These are phyloP conservation scores for Anguilla anguilla DNA, from an alignment of 2,797 vertebrate genomes.

Conservation along the genomic window DNA sequence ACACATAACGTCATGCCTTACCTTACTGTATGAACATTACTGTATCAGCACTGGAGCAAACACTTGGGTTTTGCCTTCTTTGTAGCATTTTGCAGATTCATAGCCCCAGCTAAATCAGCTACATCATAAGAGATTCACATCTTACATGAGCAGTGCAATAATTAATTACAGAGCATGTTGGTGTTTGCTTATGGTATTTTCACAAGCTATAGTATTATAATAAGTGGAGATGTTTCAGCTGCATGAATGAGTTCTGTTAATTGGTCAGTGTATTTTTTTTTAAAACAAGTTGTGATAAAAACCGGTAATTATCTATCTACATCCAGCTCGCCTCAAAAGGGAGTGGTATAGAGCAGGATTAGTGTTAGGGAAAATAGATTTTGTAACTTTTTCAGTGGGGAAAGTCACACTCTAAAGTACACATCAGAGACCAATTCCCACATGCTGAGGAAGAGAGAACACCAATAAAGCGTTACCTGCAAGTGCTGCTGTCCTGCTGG, in stretches of 20 bases:
- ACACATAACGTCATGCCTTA: neutral
- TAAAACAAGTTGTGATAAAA: neutral
- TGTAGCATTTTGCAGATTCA: neutral
- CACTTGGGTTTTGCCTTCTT: neutral
- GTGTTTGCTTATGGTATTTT: neutral
- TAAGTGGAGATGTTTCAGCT: neutral
- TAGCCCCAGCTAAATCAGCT: neutral
- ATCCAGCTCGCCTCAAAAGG: neutral
- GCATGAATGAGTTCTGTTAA: neutral
- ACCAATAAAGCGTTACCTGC: neutral
- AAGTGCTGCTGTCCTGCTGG: neutral
- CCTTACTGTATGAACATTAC: neutral
- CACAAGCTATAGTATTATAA: neutral
- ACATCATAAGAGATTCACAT: neutral
- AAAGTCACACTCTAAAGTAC: constrained; percentile 5
- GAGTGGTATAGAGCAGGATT: neutral
- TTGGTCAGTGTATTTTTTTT: neutral
- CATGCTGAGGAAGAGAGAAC: neutral
- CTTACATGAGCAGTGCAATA: neutral
- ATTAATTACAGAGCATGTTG: neutral
- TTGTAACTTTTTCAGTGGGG: neutral
- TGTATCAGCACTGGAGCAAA: neutral
- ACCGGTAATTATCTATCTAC: neutral
- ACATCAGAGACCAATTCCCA: constrained; percentile 2
- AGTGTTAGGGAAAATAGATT: neutral